phyloP scores from a whole-genome alignment of 53 echinoderm and acorn worm species.

The Holothuria leucospilota region DNA sequence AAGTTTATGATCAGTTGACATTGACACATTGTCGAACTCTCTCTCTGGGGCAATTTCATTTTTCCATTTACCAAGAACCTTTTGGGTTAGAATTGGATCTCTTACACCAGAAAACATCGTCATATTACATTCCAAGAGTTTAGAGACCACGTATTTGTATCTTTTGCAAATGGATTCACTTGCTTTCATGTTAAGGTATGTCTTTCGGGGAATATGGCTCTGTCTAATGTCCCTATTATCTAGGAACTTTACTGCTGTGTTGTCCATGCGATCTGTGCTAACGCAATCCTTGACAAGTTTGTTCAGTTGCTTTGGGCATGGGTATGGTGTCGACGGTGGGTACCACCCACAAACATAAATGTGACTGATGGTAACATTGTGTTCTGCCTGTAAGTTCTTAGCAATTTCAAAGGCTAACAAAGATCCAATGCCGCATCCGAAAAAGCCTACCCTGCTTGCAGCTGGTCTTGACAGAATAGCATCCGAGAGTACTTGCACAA shows the following conservation, averaged over 20 bases:
- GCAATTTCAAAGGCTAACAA: constrained; percentile 71
- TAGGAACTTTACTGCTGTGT: constrained; percentile 19
- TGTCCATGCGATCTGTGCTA: too few relatives aligned
- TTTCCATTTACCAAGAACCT: constrained; percentile 60
- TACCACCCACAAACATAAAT: constrained; percentile 71
- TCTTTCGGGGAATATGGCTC: constrained; percentile 32
- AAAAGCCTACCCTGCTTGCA: constrained; percentile 53
- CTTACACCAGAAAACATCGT: constrained; percentile 66
- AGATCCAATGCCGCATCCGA: constrained; percentile 69
- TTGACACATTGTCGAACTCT: constrained; percentile 37
- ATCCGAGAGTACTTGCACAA: constrained; percentile 30
- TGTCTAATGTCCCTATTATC: constrained; percentile 60
- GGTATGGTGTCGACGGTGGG: constrained; percentile 64
- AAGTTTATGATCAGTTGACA: constrained; percentile 64
- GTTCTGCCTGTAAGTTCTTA: constrained; percentile 38
- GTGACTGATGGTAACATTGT: constrained; percentile 39
- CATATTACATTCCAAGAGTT: constrained; percentile 54
- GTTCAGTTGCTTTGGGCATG: background rate
- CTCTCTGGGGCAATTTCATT: constrained; percentile 7
- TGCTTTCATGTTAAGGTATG: constrained; percentile 59
- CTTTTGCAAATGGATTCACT: constrained; percentile 43
- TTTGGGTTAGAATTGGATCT: constrained; percentile 56
- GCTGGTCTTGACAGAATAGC: constrained; percentile 18
- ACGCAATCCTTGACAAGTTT: too few relatives aligned
- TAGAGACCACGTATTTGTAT: constrained; percentile 12